Percentiles rank a stretch among this genome's conserved stretches.
These are phyloP conservation scores for Plusia festucae DNA, from an alignment of 2,888 invertebrate species.

Conservation along the genomic window DNA sequence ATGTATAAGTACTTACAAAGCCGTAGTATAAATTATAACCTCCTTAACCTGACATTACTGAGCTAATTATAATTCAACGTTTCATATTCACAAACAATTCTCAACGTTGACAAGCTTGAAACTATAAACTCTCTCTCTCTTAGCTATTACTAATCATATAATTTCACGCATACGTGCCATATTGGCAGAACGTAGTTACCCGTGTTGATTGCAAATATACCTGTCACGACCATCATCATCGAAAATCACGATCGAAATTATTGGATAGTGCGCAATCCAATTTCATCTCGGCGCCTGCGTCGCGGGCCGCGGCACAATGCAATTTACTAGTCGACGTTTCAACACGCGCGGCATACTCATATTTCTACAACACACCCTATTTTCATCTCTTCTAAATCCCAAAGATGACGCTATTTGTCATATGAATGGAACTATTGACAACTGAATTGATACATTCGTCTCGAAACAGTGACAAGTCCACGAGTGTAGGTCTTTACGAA, in stretches of 20 bases:
- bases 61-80: slow-evolving; percentile 54
- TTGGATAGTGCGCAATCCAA: slow-evolving; percentile 83
- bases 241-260: slow-evolving; percentile 82
- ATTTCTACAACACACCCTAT: slow-evolving; percentile 67
- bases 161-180: slow-evolving; percentile 28
- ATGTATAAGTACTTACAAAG: slow-evolving; percentile 67
- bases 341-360: slow-evolving; percentile 68
- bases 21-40: slow-evolving; percentile 62
- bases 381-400: slow-evolving; percentile 71
- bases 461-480: slow-evolving; percentile 49
- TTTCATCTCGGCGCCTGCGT: slow-evolving; percentile 76
- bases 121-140: slow-evolving; percentile 11
- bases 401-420: slow-evolving; percentile 70
- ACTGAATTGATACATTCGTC: slow-evolving; percentile 57
- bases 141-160: slow-evolving; percentile 17
- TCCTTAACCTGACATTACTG: slow-evolving; percentile 62
- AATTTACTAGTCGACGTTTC: slow-evolving; percentile 80
- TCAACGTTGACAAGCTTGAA: slow-evolving; percentile 9
- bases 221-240: slow-evolving; percentile 80
- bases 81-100: slow-evolving; percentile 20
- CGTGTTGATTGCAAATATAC: slow-evolving; percentile 42
- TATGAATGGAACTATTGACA: slow-evolving; percentile 69
- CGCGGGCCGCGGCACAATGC: slow-evolving; percentile 72
- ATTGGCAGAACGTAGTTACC: slow-evolving; percentile 32
- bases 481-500: slow-evolving; percentile 56